phyloP scores from a whole-genome alignment of 2,113 vertebrate genomes.

The Perccottus glenii region DNA sequence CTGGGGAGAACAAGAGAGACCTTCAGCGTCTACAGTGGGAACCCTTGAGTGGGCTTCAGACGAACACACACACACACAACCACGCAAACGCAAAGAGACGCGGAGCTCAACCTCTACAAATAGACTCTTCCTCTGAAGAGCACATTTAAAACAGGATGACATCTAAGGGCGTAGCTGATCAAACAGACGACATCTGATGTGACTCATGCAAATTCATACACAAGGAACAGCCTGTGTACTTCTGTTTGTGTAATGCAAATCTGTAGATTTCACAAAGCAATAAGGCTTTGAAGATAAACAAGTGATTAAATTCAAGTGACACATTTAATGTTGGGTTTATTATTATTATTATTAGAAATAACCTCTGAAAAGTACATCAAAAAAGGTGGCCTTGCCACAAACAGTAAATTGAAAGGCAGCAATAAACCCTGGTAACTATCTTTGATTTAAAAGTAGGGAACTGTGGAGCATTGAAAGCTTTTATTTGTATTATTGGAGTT shows the following conservation, averaged over 20 bases:
- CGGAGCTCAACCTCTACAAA: slow-evolving; percentile 47
- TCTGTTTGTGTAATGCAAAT: slow-evolving; percentile 38
- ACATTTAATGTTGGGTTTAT: slow-evolving; percentile 14
- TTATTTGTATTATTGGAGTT: not conserved
- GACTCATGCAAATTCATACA: slow-evolving; percentile 50
- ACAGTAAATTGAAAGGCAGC: not conserved
- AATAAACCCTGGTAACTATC: not conserved
- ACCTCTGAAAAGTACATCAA: not conserved
- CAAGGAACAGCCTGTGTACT: slow-evolving; percentile 18
- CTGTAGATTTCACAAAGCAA: slow-evolving; percentile 30
- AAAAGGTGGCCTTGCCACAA: not conserved
- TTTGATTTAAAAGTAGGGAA: not conserved
- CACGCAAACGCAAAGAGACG: slow-evolving; percentile 19
- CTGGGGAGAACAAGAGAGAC: slow-evolving; percentile 67
- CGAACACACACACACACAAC: slow-evolving; percentile 12
- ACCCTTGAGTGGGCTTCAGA: slow-evolving; percentile 62
- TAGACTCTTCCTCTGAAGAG: slow-evolving; percentile 47
- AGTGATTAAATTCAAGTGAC: slow-evolving; percentile 24
- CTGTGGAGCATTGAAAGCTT: not conserved
- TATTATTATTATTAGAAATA: not conserved
- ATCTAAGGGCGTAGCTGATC: slow-evolving; percentile 59
- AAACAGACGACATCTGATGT: slow-evolving; percentile 52
- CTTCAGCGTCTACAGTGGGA: slow-evolving; percentile 54
- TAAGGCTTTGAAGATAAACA: slow-evolving; percentile 42
- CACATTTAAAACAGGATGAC: slow-evolving; percentile 49